phyloP scores from a whole-genome alignment of 2,113 vertebrate species.

The Trematocara marginatum region DNA sequence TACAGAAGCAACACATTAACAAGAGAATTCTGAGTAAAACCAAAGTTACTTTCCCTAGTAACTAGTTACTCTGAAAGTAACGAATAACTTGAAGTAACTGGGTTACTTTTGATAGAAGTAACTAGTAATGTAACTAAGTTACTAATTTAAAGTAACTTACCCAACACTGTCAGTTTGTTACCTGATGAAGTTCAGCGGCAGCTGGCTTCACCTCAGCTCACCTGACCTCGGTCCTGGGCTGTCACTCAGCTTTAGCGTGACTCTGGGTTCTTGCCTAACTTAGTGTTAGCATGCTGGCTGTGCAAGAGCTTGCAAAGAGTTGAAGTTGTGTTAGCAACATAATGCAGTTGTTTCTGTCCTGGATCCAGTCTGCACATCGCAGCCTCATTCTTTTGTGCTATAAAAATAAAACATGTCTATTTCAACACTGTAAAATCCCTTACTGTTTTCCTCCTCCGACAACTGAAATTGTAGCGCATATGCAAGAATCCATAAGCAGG shows the following conservation, averaged over 20 bases:
- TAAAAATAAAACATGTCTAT: background rate
- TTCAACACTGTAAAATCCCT: background rate
- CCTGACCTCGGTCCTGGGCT: background rate
- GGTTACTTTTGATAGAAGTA: no score
- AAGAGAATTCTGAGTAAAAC: no score
- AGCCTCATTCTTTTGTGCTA: background rate
- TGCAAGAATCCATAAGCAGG: background rate
- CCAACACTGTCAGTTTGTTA: background rate
- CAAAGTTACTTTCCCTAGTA: no score
- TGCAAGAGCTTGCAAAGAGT: background rate
- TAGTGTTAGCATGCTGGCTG: background rate
- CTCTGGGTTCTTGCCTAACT: background rate
- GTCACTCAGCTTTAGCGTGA: background rate
- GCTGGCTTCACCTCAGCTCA: background rate
- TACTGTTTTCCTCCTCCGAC: background rate
- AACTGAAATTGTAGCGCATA: background rate
- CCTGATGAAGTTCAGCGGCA: background rate
- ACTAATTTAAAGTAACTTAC: no score
- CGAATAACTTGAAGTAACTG: no score
- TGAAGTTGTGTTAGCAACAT: background rate
- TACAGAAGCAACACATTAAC: no score
- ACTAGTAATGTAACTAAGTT: no score
- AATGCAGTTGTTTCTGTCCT: background rate
- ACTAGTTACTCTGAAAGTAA: no score
- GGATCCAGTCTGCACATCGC: rapidly evolving